These are phyloP conservation scores for Sceloporus tristichus DNA, from an alignment of 2,113 vertebrate genomes.

Conservation along the genomic window DNA sequence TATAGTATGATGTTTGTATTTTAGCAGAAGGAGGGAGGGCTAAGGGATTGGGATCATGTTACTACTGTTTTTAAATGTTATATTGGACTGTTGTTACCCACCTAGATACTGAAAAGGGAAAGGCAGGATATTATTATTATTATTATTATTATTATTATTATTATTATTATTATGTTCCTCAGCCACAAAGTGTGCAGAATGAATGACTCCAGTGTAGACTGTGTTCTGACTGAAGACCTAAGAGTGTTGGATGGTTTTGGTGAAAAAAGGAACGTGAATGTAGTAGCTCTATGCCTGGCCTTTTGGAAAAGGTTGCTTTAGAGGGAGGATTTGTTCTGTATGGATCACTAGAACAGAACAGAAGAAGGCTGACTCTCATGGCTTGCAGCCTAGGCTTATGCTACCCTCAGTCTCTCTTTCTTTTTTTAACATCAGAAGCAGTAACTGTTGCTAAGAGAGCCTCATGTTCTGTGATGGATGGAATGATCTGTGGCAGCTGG, in stretches of 20 bases:
- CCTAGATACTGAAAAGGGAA: too few species aligned
- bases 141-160: too few species aligned
- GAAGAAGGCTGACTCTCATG: conserved; percentile 5
- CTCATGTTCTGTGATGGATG: not conserved
- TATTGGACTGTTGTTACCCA: too few species aligned
- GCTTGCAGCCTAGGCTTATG: not conserved
- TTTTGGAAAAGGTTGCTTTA: too few species aligned
- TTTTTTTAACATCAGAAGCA: not conserved
- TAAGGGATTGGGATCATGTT: too few species aligned
- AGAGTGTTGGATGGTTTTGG: not conserved
- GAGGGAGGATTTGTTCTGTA: too few species aligned
- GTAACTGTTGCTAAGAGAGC: not conserved
- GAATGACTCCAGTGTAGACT: not conserved
- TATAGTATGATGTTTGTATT: too few species aligned
- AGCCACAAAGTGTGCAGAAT: conserved; percentile 17
- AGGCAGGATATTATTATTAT: too few species aligned
- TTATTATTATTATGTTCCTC: not conserved
- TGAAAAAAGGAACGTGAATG: conserved; percentile 34
- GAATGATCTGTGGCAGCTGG: too few species aligned
- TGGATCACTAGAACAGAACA: conserved; percentile 4
- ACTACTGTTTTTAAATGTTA: too few species aligned
- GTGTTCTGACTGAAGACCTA: conserved; percentile 29
- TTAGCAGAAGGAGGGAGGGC: too few species aligned
- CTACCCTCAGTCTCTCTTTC: not conserved
- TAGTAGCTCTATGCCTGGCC: not conserved